Percentiles rank a stretch among this genome's conserved stretches.
Evolutionary conservation across 1,140 invertebrate species (phyloP).

Genomic region (Euura lappo): DNA sequence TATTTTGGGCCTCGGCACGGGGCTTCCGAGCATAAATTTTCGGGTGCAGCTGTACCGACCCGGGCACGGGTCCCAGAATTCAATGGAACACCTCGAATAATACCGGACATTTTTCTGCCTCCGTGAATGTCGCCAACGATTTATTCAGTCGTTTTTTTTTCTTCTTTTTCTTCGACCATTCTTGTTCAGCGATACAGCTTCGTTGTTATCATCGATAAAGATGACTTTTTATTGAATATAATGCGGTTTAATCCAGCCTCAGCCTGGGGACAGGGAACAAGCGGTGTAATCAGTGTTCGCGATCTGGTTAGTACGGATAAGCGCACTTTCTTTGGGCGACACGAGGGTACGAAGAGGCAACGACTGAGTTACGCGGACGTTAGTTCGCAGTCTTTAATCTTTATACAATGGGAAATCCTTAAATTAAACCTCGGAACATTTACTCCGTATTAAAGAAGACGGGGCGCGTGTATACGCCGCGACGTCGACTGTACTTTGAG

Average conservation of each 20-base stretch:
- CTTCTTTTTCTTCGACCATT: background rate
- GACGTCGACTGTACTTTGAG: background rate
- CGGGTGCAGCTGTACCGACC: constrained; percentile 35
- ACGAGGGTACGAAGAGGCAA: background rate
- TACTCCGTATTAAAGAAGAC: background rate
- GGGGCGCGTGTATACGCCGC: background rate
- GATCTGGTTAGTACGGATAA: background rate
- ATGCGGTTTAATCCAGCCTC: too few relatives aligned
- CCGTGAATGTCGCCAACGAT: background rate
- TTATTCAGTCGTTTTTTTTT: background rate
- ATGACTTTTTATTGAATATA: background rate
- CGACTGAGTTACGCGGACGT: background rate
- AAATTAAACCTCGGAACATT: background rate
- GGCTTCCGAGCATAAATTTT: constrained; percentile 23
- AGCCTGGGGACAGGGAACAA: background rate
- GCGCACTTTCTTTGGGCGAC: background rate
- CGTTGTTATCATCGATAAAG: background rate
- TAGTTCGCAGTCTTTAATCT: background rate
- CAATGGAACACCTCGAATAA: constrained; percentile 35
- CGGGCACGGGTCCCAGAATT: constrained; percentile 21
- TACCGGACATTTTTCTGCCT: constrained; percentile 37
- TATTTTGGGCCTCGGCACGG: too few relatives aligned
- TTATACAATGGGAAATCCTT: background rate
- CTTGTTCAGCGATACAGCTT: background rate
- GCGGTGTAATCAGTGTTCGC: background rate